phyloP scores from a whole-genome alignment of 2,113 vertebrate species.

The Protomyctophum bolini region DNA sequence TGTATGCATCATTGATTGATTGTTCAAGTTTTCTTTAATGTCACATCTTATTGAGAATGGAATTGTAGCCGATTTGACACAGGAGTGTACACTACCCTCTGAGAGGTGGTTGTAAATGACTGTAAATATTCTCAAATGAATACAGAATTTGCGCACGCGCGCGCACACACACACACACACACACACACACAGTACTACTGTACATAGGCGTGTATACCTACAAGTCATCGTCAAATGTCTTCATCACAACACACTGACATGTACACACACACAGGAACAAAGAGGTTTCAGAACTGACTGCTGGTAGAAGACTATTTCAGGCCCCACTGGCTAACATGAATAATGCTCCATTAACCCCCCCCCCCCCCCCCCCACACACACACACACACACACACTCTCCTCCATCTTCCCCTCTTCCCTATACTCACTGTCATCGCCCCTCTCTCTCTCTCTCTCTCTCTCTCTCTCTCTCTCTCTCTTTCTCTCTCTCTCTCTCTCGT shows the following conservation, averaged over 20 bases:
- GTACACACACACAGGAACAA: constrained; percentile 1
- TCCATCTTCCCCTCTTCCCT: constrained; percentile 9
- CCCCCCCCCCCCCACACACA: constrained; percentile 15
- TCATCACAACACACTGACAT: constrained; percentile 5
- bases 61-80: too few species aligned
- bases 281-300: constrained; percentile 29
- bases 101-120: too few species aligned
- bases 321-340: constrained; percentile 55
- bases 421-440: constrained; percentile 11
- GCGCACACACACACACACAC: constrained; percentile 18
- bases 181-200: background rate
- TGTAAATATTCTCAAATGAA: too few species aligned
- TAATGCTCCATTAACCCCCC: constrained; percentile 54
- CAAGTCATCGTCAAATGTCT: too few species aligned
- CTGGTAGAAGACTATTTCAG: constrained; percentile 60
- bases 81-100: too few species aligned
- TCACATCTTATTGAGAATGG: too few species aligned
- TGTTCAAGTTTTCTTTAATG: too few species aligned
- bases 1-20: background rate
- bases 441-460: constrained; percentile 50
- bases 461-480: constrained; percentile 21
- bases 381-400: constrained; percentile 46
- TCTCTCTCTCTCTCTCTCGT: background rate
- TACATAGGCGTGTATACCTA: too few species aligned
- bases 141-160: background rate